Evolutionary conservation across 1,140 invertebrate species (phyloP).

Genomic region (Caenorhabditis latens): DNA sequence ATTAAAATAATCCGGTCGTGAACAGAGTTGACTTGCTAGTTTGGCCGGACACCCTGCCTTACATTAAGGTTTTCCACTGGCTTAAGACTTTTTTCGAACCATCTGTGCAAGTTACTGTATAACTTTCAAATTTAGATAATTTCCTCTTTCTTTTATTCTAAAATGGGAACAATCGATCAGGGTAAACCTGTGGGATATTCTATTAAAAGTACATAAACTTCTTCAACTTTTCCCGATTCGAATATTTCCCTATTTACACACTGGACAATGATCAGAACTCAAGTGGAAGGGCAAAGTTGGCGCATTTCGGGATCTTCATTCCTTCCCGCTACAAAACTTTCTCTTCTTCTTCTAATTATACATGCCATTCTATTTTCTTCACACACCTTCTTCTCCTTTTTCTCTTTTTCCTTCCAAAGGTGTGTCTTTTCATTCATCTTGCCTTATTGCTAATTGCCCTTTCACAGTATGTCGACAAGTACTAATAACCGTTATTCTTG

Average conservation of each 20-base stretch:
- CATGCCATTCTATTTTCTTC: conserved; percentile 5
- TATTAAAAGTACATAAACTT: neutral
- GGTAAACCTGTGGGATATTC: neutral
- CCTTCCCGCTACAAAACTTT: neutral
- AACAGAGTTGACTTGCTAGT: no score
- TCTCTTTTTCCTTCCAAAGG: neutral
- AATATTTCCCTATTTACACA: neutral
- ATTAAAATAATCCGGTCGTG: no score
- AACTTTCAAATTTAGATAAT: no score
- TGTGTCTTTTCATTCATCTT: neutral
- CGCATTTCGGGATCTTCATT: conserved; percentile 5
- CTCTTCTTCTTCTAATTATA: conserved; percentile 3
- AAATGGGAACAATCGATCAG: no score
- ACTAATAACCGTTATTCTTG: conserved; percentile 40
- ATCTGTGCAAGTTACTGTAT: no score
- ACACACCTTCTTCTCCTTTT: neutral
- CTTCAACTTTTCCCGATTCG: neutral
- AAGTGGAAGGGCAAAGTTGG: conserved; percentile 10
- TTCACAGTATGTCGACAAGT: conserved; percentile 45
- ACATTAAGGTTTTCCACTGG: no score
- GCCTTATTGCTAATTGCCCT: neutral
- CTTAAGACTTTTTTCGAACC: no score
- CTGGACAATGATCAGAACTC: conserved; percentile 50
- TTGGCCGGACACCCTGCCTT: no score
- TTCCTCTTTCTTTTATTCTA: no score